These are phyloP conservation scores for Cyclina sinensis DNA, from an alignment of 1,140 invertebrate genomes.

Conservation along the genomic window DNA sequence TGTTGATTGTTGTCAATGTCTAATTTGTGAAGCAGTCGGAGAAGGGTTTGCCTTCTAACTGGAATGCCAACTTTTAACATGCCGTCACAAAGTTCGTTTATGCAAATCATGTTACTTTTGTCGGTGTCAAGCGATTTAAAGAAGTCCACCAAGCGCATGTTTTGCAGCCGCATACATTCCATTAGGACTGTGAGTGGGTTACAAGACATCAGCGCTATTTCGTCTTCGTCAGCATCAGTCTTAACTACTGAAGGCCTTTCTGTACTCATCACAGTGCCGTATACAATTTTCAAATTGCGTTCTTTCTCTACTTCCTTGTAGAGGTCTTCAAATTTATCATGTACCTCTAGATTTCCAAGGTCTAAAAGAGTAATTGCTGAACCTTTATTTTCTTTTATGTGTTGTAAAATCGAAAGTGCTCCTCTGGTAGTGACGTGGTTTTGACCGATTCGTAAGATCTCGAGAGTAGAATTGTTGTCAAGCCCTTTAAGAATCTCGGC, in stretches of 20 bases:
- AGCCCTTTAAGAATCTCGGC: conserved; percentile 70
- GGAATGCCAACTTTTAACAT: conserved; percentile 40
- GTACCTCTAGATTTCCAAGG: conserved; percentile 50
- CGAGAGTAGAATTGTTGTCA: conserved; percentile 70
- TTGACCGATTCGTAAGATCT: conserved; percentile 50
- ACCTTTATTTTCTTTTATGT: conserved; percentile 12
- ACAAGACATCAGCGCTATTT: conserved; percentile 11
- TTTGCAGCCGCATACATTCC: conserved; percentile 57
- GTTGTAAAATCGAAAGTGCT: conserved; percentile 33
- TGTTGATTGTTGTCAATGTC: conserved; percentile 15
- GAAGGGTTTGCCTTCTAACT: neutral
- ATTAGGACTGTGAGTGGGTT: conserved; percentile 57
- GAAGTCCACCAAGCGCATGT: conserved; percentile 53
- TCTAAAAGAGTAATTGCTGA: conserved; percentile 39
- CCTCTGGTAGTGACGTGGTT: conserved; percentile 26
- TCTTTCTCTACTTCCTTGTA: conserved; percentile 16
- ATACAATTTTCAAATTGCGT: conserved; percentile 29
- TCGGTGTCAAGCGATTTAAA: conserved; percentile 50
- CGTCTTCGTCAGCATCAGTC: neutral
- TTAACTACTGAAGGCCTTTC: neutral
- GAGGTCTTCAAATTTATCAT: conserved; percentile 30
- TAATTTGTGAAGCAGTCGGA: conserved; percentile 17
- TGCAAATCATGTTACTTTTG: conserved; percentile 40
- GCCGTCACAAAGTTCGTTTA: conserved; percentile 51
- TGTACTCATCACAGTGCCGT: conserved; percentile 18